Evolutionary conservation across 2,113 vertebrate species (phyloP).

Genomic region (Prochilodus magdalenae): DNA sequence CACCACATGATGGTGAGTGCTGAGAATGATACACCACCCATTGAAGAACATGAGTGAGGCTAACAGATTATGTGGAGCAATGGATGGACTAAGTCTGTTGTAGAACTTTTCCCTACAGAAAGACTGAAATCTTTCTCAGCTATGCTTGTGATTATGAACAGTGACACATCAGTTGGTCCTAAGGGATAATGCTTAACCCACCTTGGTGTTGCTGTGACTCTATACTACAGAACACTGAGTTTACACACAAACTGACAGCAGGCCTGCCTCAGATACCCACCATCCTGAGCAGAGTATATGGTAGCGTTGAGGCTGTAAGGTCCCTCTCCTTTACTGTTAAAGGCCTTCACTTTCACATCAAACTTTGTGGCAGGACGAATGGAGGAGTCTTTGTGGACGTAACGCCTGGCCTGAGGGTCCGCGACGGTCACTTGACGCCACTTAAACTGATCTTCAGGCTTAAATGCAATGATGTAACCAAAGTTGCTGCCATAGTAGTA

Average conservation of each 20-base stretch:
- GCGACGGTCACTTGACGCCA: constrained; percentile 91
- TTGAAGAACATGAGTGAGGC: no score
- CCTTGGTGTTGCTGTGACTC: not conserved
- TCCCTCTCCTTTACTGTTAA: constrained; percentile 91
- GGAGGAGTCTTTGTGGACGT: constrained; percentile 90
- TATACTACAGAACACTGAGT: not conserved
- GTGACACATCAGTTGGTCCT: not conserved
- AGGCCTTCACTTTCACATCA: constrained; percentile 95
- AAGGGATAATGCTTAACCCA: not conserved
- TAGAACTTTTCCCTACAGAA: not conserved
- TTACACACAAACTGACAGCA: not conserved
- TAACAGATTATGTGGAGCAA: no score
- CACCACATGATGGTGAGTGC: no score
- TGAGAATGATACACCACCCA: no score
- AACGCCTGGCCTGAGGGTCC: constrained; percentile 84
- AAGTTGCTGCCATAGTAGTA: constrained; percentile 95
- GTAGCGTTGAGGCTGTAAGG: constrained; percentile 87
- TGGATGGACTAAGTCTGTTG: no score
- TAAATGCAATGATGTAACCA: constrained; percentile 95
- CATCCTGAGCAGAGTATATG: constrained; percentile 90
- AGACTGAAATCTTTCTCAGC: not conserved
- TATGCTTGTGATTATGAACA: not conserved
- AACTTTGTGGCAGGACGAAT: constrained; percentile 85
- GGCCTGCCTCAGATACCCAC: constrained; percentile 72
- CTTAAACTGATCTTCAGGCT: constrained; percentile 77